Evolutionary conservation across 2,797 vertebrate species (phyloP), one percentile per base, ranked within the genome.

Genomic region (Takifugu ocellatus): DNA sequence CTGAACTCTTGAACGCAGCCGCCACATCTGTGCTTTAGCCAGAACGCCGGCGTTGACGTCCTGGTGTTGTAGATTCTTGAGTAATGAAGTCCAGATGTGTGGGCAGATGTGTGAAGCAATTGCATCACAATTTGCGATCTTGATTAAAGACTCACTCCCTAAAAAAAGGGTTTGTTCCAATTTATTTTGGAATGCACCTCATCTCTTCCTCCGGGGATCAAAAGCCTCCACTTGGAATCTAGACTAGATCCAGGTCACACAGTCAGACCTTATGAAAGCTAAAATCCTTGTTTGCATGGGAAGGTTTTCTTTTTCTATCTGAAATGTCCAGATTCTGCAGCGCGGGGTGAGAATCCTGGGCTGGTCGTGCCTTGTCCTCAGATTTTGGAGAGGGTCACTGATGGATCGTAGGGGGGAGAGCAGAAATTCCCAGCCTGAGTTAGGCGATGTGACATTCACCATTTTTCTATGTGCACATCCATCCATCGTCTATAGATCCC

Each of bases 61-160:
- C 64, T 75, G 63, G 44, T 49, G 48, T 54, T 50, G 59, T 33
- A 46, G 61, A 73, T 1, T 12, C 59, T 50, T 59, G 2, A 11
- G 5, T 76, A 85, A 85, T 70, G n/a, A 45, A 25, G 47, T 62
- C 63, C 78, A 82, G 70, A 81, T 84, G 79, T 68, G 68, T 66
- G 48, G 25, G 66, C 25, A 56, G 14, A 63, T 10, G 21, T 21
- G 14, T 29, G 16, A 47, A 9, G 25, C 51, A 16, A 57, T 51
- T 60, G 47, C 49, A 31, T 64, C 59, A 80, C 59, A 12, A 63
- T 50, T 27, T 50, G 54, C 60, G 27, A 36, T 68, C 51, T 54
- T 70, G 67, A 53, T 66, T 49, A 59, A 21, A 46, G 31, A 44
- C 36, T 54, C n/a, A 45, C 56, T 50, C 25, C 49, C 9, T 42